A percentile compares a stretch with the other conserved stretches of the same genome.
Evolutionary conservation across 2,113 vertebrate species (phyloP).

Genomic region (Glaucomys volans): DNA sequence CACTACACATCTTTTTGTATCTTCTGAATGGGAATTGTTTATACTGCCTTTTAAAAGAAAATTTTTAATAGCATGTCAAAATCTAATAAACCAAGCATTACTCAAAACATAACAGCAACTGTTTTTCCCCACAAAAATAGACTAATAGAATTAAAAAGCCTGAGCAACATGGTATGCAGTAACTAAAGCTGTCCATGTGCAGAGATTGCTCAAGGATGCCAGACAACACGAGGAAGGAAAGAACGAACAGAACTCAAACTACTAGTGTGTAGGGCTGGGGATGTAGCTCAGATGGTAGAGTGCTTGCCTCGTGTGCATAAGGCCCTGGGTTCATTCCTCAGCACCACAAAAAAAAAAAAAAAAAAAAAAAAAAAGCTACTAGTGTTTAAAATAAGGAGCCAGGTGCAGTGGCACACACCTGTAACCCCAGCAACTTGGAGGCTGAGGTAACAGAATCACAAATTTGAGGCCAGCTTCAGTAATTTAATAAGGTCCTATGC

Average conservation of each 20-base stretch:
- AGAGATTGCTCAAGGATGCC: background rate
- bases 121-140: background rate
- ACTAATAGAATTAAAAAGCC: background rate
- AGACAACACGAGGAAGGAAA: background rate
- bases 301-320: too few relatives aligned
- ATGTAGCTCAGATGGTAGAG: too few relatives aligned
- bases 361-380: too few relatives aligned
- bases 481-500: background rate
- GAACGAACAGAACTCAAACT: background rate
- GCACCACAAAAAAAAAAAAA: too few relatives aligned
- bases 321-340: too few relatives aligned
- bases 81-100: background rate
- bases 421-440: background rate
- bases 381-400: too few relatives aligned
- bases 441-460: background rate
- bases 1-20: background rate
- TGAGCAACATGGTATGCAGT: background rate
- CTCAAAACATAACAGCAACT: background rate
- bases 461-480: background rate
- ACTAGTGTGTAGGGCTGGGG: background rate
- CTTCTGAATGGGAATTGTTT: background rate
- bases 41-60: background rate
- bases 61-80: background rate
- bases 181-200: background rate
- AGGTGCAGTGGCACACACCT: background rate